Conservation (phyloP, 2,888 invertebrate genomes). For the Heliconius erato region DNA sequence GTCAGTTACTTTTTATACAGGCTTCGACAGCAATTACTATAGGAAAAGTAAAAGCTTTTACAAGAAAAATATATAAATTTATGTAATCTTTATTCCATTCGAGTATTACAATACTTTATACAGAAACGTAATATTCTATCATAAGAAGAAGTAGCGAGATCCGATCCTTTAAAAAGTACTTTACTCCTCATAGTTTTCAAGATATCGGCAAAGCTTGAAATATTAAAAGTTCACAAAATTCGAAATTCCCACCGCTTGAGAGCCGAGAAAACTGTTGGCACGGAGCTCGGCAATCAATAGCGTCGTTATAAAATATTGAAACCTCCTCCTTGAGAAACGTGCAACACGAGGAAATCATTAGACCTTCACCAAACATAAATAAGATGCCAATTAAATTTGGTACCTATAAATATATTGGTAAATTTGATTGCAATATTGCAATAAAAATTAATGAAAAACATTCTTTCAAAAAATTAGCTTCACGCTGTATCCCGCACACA, state of each 20-base stretch:
- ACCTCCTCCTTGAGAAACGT: slow-evolving; percentile 31
- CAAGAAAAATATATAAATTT: too few relatives aligned
- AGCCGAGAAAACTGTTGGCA: slow-evolving; percentile 42
- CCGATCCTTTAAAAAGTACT: slow-evolving; percentile 33
- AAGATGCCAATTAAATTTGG: background rate
- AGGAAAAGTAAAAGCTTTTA: too few relatives aligned
- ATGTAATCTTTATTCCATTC: too few relatives aligned
- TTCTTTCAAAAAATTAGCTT: too few relatives aligned
- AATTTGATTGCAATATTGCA: too few relatives aligned
- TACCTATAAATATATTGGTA: background rate
- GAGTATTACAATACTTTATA: background rate
- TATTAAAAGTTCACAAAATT: slow-evolving; percentile 48
- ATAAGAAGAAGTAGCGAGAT: slow-evolving; percentile 11
- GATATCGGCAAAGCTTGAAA: slow-evolving; percentile 44
- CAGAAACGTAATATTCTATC: slow-evolving; percentile 4
- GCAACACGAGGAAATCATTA: slow-evolving; percentile 21
- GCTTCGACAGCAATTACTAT: too few relatives aligned
- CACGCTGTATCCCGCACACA: too few relatives aligned
- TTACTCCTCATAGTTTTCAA: slow-evolving; percentile 33
- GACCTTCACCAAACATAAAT: slow-evolving; percentile 3
- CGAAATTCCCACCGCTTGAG: slow-evolving; percentile 34
- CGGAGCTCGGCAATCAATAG: slow-evolving; percentile 41
- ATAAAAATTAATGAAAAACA: background rate
- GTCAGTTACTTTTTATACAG: too few relatives aligned
- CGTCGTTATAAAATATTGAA: slow-evolving; percentile 44